Evolutionary conservation across 2,113 vertebrate genomes (phyloP), one percentile per base, ranked within the genome.

Genomic region (Neolamprologus falcicula): DNA sequence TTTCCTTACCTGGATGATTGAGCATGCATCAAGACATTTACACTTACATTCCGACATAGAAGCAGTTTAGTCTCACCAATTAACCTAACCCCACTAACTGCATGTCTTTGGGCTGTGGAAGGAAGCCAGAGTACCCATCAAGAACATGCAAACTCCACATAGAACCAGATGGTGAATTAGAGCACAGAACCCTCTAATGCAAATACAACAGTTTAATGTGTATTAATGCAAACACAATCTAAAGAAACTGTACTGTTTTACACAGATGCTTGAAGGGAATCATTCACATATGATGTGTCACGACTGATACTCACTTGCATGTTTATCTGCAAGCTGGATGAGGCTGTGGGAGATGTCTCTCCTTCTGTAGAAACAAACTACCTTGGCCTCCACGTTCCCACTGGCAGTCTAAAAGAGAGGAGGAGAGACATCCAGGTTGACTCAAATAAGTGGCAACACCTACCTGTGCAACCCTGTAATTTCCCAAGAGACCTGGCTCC

Each of bases 301-400:
- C 3, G 2, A 42, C 13, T 13, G 13, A 31, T 80, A 96, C 96
- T 94, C 82, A 99, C 98, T 99, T 95, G 98, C 98, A 93, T 99
- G 98, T 90, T 99, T 99, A 96, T 99, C 98, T 92, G 98, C 98
- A 90, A 99, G 97, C 97, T 99, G 98, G 95, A 99, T 98, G 91
- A 99, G 98, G 87, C 98, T 99, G 97, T 99, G 98, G 82, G 98
- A 99, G 95, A 99, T 99, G 95, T 99, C 98, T 94, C 98, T 97
- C 90, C 98, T 94, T 91, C 98, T 97, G 95, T 99, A 99, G 96
- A 99, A 99, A 95, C 98, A 99, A 80, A 99, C 98, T 90, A 99
- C 98, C 96, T 99, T 99, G 90, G 98, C 98, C 96, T 99, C 98
- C 96, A 99, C 98, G 1, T 99, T 99, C 90, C 98, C 98, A 93